Conservation (phyloP, 1,140 invertebrate genomes). For the Teleogryllus occipitalis region DNA sequence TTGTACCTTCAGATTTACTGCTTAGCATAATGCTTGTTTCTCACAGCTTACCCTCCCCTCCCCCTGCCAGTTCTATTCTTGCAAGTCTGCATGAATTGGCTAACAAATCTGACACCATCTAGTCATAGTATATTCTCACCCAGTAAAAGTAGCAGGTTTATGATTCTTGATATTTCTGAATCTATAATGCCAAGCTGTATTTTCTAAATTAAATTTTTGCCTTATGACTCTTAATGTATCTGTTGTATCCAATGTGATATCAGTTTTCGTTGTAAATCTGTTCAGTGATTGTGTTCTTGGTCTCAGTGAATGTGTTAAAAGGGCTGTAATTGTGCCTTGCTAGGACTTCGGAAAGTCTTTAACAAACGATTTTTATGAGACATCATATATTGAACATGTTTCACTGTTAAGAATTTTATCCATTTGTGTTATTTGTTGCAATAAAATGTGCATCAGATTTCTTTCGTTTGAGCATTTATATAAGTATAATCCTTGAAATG, state of each 20-base stretch:
- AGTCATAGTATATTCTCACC: background rate
- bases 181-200: background rate
- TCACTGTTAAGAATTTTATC: too few species aligned
- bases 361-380: too few species aligned
- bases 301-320: too few species aligned
- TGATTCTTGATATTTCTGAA: background rate
- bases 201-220: background rate
- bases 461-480: too few species aligned
- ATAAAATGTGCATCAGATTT: too few species aligned
- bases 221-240: background rate
- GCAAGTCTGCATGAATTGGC: background rate
- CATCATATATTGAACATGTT: too few species aligned
- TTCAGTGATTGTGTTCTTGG: background rate
- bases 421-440: too few species aligned
- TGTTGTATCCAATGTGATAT: background rate
- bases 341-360: too few species aligned
- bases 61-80: background rate
- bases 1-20: background rate
- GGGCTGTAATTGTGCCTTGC: too few species aligned
- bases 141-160: background rate
- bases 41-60: background rate
- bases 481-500: too few species aligned
- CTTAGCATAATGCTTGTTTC: background rate
- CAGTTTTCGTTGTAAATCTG: background rate
- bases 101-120: background rate